Conservation (phyloP, 2,113 vertebrate species). For the Megatriorchis doriae region DNA sequence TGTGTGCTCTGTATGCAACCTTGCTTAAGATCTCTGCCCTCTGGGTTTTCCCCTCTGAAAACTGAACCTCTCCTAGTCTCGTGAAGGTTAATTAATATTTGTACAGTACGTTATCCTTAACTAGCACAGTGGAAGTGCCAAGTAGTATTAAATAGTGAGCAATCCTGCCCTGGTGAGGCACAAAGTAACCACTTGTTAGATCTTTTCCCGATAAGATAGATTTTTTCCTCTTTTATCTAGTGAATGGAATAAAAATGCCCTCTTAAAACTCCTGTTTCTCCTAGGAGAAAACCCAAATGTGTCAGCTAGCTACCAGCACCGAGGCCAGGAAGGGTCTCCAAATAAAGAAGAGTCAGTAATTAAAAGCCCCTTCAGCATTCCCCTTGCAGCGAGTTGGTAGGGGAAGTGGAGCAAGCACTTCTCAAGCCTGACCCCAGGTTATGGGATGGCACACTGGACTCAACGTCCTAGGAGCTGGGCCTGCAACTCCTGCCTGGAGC, state of each 20-base stretch:
- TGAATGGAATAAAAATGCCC: not conserved
- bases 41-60: not conserved
- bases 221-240: not conserved
- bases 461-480: accelerated
- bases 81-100: slow-evolving; percentile 14
- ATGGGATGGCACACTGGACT: not conserved
- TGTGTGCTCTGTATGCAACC: not conserved
- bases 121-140: not conserved
- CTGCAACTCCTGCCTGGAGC: not conserved
- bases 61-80: not conserved
- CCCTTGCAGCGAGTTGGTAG: not conserved
- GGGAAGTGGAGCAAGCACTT: not conserved
- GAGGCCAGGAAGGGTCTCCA: not conserved
- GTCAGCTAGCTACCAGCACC: not conserved
- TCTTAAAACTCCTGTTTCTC: not conserved
- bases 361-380: not conserved
- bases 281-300: not conserved
- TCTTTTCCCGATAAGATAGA: not conserved
- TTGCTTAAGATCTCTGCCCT: not conserved
- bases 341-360: not conserved
- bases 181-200: not conserved
- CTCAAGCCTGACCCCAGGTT: accelerated
- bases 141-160: not conserved
- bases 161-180: not conserved
- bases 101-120: not conserved